These are phyloP conservation scores for Okamejei kenojei DNA, from an alignment of 2,797 vertebrate species.

Conservation along the genomic window DNA sequence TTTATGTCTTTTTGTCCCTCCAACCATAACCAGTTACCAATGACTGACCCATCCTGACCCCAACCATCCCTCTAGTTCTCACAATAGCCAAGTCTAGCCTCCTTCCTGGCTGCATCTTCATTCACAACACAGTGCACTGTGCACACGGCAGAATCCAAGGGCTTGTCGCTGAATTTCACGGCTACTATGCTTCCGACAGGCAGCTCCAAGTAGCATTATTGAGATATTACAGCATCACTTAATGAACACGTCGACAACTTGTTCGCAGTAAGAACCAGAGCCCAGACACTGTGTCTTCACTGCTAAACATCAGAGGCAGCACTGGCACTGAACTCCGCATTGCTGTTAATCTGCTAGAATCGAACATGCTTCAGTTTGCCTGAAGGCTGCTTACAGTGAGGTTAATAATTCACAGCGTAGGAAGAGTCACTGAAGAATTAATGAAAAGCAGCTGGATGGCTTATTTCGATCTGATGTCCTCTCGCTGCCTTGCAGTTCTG, in stretches of 20 bases:
- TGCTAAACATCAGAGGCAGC: not conserved
- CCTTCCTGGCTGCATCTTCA: too few species aligned
- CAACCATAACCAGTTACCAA: too few species aligned
- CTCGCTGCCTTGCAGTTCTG: not conserved
- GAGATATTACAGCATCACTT: not conserved
- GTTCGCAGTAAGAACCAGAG: not conserved
- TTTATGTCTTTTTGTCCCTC: too few species aligned
- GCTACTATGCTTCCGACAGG: not conserved
- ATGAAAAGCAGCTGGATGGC: not conserved
- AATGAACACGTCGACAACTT: not conserved
- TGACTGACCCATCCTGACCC: too few species aligned
- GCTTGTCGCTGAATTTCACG: too few species aligned
- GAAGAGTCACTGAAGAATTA: conserved; percentile 4
- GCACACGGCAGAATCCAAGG: too few species aligned
- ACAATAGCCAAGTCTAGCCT: too few species aligned
- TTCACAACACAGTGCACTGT: too few species aligned
- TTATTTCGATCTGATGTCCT: not conserved
- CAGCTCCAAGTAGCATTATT: not conserved
- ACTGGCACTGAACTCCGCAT: not conserved
- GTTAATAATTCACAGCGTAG: not conserved
- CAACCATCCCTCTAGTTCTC: too few species aligned
- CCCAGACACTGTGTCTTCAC: not conserved
- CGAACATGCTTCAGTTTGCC: not conserved
- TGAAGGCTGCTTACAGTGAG: not conserved
- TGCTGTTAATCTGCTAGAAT: not conserved